Base-by-base conservation (phyloP, 2,888 invertebrate species). In the Tenodera sinensis region DNA sequence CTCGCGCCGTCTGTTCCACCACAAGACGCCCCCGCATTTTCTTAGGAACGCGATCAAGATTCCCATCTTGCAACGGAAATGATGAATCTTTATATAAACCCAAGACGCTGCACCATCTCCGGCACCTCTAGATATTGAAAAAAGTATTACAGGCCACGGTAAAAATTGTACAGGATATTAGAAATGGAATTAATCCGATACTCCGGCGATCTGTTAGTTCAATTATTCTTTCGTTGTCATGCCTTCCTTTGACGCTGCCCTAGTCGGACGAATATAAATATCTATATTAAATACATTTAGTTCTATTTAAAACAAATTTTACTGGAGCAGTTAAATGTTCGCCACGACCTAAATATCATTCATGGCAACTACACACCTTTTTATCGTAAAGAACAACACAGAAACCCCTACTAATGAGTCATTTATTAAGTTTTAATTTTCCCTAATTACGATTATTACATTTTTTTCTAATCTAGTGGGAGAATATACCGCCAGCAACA, bases 11-110 rank as follows among this genome's bases (percentile, higher is more conserved):
- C 89, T 85, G 30, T 71, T 71, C 54, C 54, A 71, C 54, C 54
- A 71, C 54, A 71, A 71, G 85, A 42, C 85, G 71, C 47, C 54
- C 54, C 54, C 54, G 54, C 54, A 71, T 71, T 71, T 71, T 71
- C 54, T 71, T 71, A 85, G 20, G 54, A 71, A 71, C 54, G n/a
- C 28, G 88, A 88, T 85, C 88, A 88, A 85, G 85, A 88, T 88
- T 88, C 94, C 93, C 93, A 93, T 93, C 93, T 93, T 92, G 92
- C 91, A 91, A 92, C 92, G 93, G 93, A 93, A 95, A 95, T 93
- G 92, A 92, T 83, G 71, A 83, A 83, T 85, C 83, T 71, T 71
- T 71, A 71, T 71, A 71, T 71, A 71, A 71, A 71, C 54, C 54
- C 54, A 71, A 71, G 54, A 71, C 54, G 54, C 25, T 71, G 42